Evolutionary conservation across 1,140 invertebrate species (phyloP).

Genomic region (Lasioglossum baleicum): DNA sequence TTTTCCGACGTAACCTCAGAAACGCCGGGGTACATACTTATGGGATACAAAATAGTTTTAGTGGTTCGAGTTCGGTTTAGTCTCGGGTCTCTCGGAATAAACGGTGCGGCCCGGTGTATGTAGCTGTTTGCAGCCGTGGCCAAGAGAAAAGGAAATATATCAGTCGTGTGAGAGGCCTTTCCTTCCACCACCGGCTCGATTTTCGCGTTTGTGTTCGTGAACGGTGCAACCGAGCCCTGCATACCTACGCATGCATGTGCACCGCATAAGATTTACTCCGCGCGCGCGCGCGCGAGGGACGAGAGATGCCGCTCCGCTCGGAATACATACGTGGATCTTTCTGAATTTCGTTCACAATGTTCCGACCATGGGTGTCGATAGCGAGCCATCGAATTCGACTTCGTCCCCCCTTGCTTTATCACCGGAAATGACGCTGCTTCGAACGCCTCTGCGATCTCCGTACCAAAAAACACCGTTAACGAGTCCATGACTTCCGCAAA

Average conservation of each 20-base stretch:
- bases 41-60: slow-evolving; percentile 1
- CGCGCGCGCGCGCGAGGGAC: neutral
- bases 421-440: too few relatives aligned
- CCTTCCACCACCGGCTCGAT: slow-evolving; percentile 8
- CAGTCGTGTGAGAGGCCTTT: slow-evolving; percentile 28
- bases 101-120: neutral
- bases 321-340: neutral
- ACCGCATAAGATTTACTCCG: slow-evolving; percentile 22
- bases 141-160: slow-evolving; percentile 52
- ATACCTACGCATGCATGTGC: slow-evolving; percentile 22
- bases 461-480: too few relatives aligned
- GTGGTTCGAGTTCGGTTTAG: slow-evolving; percentile 4
- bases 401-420: too few relatives aligned
- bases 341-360: neutral
- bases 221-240: neutral
- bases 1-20: neutral
- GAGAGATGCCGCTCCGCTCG: neutral
- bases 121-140: neutral
- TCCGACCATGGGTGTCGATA: neutral
- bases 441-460: too few relatives aligned
- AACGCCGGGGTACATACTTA: neutral
- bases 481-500: too few relatives aligned
- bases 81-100: neutral
- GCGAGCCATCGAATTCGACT: too few relatives aligned
- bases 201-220: slow-evolving; percentile 16